Base-by-base conservation (phyloP, 2,888 invertebrate species). In the Litoditis marina region DNA sequence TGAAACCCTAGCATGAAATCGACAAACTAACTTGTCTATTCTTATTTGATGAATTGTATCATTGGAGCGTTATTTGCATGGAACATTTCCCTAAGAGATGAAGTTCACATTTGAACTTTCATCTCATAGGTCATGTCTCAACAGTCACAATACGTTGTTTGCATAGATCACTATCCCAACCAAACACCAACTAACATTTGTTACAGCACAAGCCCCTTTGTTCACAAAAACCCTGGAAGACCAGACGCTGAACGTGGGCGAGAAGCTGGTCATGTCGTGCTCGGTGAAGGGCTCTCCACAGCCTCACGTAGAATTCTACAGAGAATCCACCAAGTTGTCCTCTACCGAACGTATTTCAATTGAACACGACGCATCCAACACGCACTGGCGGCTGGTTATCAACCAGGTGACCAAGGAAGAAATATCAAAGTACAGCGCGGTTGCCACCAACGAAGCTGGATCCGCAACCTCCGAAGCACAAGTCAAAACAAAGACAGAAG, bases 361-460 rank as follows among this genome's bases (percentile, higher is more conserved):
- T 28, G 80, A 81, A 60, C 81, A 81, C 63, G 81, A 81, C 60
- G 76, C 72, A 25, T 66, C 73, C 27, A 77, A 78, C 63, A 79
- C 78, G 30, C 81, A 81, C 63, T 81, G 81, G 81, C 60, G 81
- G 32, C 59, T 81, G 64, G 80, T 82, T 79, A 85, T 89, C 69
- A 83, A 85, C 27, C 54, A 68, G 25, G 60, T 66, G 56, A 68
- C 64, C 27, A 51, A 52, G 32, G 70, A 70, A 36, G 72, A 73
- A 31, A 22, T 59, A 6, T 56, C 65, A 13, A 44, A 42, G 34
- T 82, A 81, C 68, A 63, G 73, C 64, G 93, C 92, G 84, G 88
- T 88, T 25, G 92, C 93, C 19, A 87, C 86, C 57, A 94, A 94
- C 84, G 89, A 89, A 7, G 64, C 66, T 25, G 82, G 82, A 49